Base-by-base conservation (phyloP, 2,888 invertebrate genomes). In the Hirtodrosophila alboralis region DNA sequence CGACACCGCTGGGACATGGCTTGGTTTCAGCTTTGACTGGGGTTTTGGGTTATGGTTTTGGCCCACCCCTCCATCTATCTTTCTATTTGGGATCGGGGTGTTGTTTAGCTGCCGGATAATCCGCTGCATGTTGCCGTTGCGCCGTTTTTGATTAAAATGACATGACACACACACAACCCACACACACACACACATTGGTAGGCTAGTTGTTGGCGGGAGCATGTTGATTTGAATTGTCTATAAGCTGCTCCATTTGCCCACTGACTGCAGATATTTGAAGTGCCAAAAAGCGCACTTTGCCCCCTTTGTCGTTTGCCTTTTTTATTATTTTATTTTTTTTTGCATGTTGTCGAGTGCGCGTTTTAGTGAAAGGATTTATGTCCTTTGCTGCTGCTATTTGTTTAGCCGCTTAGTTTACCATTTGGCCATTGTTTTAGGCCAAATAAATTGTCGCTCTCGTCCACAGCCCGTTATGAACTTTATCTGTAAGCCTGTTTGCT, bases 91-190 rank as follows among this genome's bases (percentile, higher is more conserved):
- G 51, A 47, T 57, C 54, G 54, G 73, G 77, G 75, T 74, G 77
- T 85, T 85, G 80, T 85, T 78, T 79, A 86, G 84, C 75, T 81
- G 79, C 59, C 65, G 87, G 88, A 89, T 89, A 78, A 88, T 87
- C 89, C 74, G 68, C 51, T 62, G 80, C 68, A 80, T 72, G 83
- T 66, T 75, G 83, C 75, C 60, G 65, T 70, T 77, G 63, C 34
- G 61, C 63, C 63, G 48, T 63, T 74, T 72, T 69, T 79, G 83
- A 79, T 79, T 79, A 79, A 79, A 84, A 68, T 58, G 83, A 64
- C 78, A 68, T 51, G 53, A 44, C 61, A 76, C 51, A 53, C 58
- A 47, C 57, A 51, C 26, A 23, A 23, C 48, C 37, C 44, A 43
- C 44, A 51, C 16, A 51, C 34, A 40, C n/a, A 28, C 10, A 12